These are phyloP conservation scores for Agrochola circellaris DNA, from an alignment of 2,888 invertebrate genomes.

Conservation along the genomic window DNA sequence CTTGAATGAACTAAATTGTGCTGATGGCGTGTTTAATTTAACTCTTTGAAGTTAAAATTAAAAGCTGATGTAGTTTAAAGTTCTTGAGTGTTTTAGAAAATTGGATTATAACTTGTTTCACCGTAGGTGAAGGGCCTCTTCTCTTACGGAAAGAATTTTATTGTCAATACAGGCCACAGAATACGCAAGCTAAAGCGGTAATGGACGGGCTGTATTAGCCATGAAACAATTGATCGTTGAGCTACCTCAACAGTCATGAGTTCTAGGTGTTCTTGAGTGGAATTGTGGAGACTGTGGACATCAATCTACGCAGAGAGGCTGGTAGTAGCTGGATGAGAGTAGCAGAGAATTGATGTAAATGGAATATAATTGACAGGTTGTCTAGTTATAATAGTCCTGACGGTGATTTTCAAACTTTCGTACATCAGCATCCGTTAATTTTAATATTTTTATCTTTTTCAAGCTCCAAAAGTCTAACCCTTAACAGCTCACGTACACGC, in stretches of 20 bases:
- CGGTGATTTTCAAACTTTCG: not conserved
- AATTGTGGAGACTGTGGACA: not conserved
- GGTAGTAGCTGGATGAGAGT: not conserved
- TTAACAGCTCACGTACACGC: constrained; percentile 59
- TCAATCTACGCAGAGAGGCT: not conserved
- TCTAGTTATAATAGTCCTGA: not conserved
- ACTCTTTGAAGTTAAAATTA: constrained; percentile 13
- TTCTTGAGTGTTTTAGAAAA: not conserved
- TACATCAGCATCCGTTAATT: not conserved
- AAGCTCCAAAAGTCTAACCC: constrained; percentile 40
- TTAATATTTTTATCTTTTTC: not conserved
- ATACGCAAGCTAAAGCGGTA: not conserved
- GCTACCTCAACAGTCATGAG: not conserved
- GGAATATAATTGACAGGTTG: not conserved
- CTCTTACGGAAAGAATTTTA: not conserved
- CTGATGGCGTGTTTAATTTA: constrained; percentile 11
- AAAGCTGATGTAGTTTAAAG: not conserved
- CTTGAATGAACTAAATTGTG: constrained; percentile 32
- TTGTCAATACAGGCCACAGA: not conserved
- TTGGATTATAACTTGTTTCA: not conserved
- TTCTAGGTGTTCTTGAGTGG: not conserved
- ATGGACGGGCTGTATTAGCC: not conserved
- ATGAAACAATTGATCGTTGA: too few relatives aligned
- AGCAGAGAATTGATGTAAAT: not conserved
- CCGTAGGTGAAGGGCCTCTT: not conserved